Base-by-base conservation (phyloP, 2,888 invertebrate species). In the Thecocarcelia acutangulata region DNA sequence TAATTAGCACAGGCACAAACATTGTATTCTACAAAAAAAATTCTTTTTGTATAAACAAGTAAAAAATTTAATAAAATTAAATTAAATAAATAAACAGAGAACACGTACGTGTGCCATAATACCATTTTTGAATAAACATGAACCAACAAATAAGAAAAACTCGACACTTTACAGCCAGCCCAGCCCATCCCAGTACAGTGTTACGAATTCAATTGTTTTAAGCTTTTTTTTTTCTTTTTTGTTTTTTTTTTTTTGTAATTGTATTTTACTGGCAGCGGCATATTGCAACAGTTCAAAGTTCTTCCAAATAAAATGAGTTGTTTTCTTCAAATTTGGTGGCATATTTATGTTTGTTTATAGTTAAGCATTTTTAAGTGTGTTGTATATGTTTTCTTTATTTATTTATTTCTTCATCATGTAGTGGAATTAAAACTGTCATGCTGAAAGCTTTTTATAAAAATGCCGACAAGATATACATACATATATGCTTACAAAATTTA, bases 91-190 rank as follows among this genome's bases (percentile, higher is more conserved):
- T n/a, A 48, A 59, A 59, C 21, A 74, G 5, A 6, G 52, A 75
- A 80, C 59, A 80, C 52, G 70, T 80, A 66, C 72, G 56, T 76
- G 72, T 73, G 80, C 80, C 80, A 80, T 48, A 61, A 70, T 15
- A 54, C 80, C 76, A 76, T 68, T 72, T 76, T 63, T 72, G 61
- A 48, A 63, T 68, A 63, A 70, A 77, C 63, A 64, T 70, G 70
- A 56, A 44, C 63, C 56, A 59, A 59, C 59, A 42, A 59, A 50
- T 61, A 63, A 59, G 24, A 40, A 42, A 59, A 37, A 50, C 48
- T 44, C 66, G 19, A 19, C 19, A 40, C 46, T 11, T 28, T 19
- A 44, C 24, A 40, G 33, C 33, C 8, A 8, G 33, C 9, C 33
- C 48, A 28, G 48, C 58, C 46, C 50, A 59, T 42, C 44, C 52